A percentile compares a stretch with the other conserved stretches of the same genome.
Evolutionary conservation across 2,113 vertebrate species (phyloP).

Genomic region (Oreochromis tanganicae): DNA sequence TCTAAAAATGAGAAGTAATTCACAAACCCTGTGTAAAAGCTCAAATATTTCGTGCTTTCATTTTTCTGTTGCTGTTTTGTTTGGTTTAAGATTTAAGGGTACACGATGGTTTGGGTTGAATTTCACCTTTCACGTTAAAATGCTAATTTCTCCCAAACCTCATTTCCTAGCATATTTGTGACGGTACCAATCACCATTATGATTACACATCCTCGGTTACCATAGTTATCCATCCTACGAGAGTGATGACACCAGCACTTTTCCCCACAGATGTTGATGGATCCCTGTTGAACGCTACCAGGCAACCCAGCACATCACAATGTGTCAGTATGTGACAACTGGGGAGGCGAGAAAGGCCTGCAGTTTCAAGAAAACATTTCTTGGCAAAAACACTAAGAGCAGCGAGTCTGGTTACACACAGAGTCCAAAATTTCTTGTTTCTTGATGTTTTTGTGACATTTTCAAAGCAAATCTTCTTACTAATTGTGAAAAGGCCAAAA

Average conservation of each 20-base stretch:
- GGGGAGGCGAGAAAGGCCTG: background rate
- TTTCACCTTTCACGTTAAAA: background rate
- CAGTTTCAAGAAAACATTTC: background rate
- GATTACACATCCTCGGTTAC: background rate
- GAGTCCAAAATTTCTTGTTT: background rate
- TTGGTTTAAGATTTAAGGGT: background rate
- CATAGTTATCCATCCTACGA: background rate
- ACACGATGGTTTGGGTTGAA: background rate
- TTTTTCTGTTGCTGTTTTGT: background rate
- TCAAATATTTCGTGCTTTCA: background rate
- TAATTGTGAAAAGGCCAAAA: background rate
- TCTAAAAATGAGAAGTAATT: background rate
- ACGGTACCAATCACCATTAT: background rate
- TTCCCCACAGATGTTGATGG: background rate
- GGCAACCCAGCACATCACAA: background rate
- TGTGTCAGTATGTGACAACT: background rate
- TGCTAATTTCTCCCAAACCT: background rate
- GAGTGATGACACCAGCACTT: background rate
- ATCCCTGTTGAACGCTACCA: background rate
- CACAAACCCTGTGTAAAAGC: background rate
- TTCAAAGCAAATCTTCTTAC: background rate
- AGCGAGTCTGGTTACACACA: background rate
- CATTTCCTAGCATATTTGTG: background rate
- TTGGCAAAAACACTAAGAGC: background rate
- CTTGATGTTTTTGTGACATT: background rate